These are phyloP conservation scores for Rhinophrynus dorsalis DNA, from an alignment of 2,797 vertebrate species.

Conservation along the genomic window DNA sequence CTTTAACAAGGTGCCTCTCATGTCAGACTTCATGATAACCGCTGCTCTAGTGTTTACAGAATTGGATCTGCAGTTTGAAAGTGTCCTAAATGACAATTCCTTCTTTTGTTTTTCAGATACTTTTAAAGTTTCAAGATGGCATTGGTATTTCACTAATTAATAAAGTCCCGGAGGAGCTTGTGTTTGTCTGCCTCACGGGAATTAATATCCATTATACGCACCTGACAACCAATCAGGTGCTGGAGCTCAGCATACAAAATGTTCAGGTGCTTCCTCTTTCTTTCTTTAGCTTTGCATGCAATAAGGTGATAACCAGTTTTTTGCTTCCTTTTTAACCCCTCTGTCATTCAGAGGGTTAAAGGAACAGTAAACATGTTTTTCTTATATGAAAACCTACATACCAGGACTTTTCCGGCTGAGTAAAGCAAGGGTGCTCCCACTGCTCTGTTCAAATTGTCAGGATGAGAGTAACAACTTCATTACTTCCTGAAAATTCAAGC, in stretches of 20 bases:
- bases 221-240: conserved; percentile 79
- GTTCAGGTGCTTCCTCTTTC: conserved; percentile 78
- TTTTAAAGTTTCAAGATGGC: conserved; percentile 88
- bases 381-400: too few species aligned
- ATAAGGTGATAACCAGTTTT: not conserved
- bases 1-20: too few species aligned
- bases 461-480: too few species aligned
- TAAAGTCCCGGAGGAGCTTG: conserved; percentile 90
- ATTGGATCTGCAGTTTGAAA: too few species aligned
- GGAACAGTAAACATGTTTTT: too few species aligned
- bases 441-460: too few species aligned
- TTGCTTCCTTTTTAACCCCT: not conserved
- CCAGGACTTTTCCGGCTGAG: too few species aligned
- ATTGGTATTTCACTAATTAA: conserved; percentile 92
- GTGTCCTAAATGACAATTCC: not conserved
- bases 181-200: conserved; percentile 83
- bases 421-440: too few species aligned
- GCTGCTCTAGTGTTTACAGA: too few species aligned
- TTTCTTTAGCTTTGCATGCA: not conserved
- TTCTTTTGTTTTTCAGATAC: conserved; percentile 69
- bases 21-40: too few species aligned
- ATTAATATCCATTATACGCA: conserved; percentile 88
- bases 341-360: too few species aligned
- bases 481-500: too few species aligned
- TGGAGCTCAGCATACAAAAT: conserved; percentile 88